Base-by-base conservation (phyloP, 1,140 invertebrate species). In the Hycleus phaleratus region DNA sequence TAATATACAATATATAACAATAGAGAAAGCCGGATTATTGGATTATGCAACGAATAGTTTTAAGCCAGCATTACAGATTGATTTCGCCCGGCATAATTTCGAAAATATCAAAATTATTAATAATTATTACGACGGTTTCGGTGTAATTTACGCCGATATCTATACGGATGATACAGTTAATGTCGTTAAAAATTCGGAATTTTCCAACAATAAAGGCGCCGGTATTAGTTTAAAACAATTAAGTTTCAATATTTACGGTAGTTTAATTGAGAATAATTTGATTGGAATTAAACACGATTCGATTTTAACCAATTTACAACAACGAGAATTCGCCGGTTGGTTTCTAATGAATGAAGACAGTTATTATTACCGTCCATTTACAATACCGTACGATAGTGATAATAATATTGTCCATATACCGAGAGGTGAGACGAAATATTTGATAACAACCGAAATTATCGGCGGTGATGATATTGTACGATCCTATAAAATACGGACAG, bases 251-350 rank as follows among this genome's bases (percentile, higher is more conserved):
- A 83, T 95, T 32, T 81, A 84, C 49, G 85, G 85, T 42, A 86
- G 85, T 5, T 74, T 78, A 9, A 86, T 96, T 46, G 87, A 90
- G 71, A 85, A 90, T 51, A 99, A 98, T 73, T 80, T 82, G 46
- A 79, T 88, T 46, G 97, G 95, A 0, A 88, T 99, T 61, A 83
- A 87, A 56, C 96, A 98, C 69, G 89, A 98, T 78, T 92, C 95
- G 2, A 86, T 87, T 8, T 78, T 98, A 44, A 85, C 88, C 6
- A 85, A 87, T 6, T 68, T 85, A 3, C 86, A 95, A 68, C 93
- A 96, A 72, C 80, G 90, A 73, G 94, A 97, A 78, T 81, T 97
- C 48, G 85, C 91, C 6, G 91, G 93, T 1, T 97, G 95, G 95
- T 42, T 42, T 64, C 81, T 84, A 62, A 83, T 85, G 52, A 83